Evolutionary conservation across 2,888 invertebrate species (phyloP), one percentile per base, ranked within the genome.

Genomic region (Lampropteryx suffumata): DNA sequence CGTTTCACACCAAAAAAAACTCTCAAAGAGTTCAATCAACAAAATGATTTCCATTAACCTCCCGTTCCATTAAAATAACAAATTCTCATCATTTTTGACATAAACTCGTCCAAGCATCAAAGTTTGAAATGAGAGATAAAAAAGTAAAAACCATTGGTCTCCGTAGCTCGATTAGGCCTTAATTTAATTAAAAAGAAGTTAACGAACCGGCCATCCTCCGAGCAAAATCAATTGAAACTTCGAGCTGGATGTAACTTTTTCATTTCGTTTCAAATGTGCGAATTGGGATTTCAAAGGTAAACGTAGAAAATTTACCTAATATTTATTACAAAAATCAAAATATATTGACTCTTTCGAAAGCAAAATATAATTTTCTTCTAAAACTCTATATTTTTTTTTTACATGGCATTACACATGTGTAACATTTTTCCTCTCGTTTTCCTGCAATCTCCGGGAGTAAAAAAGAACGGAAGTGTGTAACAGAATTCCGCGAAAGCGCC

Each of bases 121-220:
- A 59, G 59, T 65, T 67, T 65, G 57, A 62, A 62, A 60, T 65
- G 57, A 65, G 64, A 49, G 57, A 69, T 69, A 67, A 68, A 69
- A 48, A 51, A 44, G 32, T 44, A 5, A 11, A 67, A 59, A 41
- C 56, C 56, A 35, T 49, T 37, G 57, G 62, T 44, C 35, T 35
- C 47, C 21, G 39, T 57, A 52, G 59, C 59, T 47, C 76, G 78
- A 81, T 78, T 81, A 79, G 77, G 63, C 63, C 71, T 69, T 78
- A 71, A 78, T 84, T 85, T 81, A 85, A 85, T 86, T 85, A 81
- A 82, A 84, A 84, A 81, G 73, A 84, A 80, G 82, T 83, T 82
- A 77, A 77, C 78, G 82, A 81, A 74, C 76, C 78, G 64, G 64
- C 73, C 62, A 69, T 69, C 71, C 67, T 68, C 69, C 69, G 68